Percentiles rank a stretch among this genome's conserved stretches.
Evolutionary conservation across 1,140 invertebrate genomes (phyloP).

Genomic region (Metopolophium dirhodum): DNA sequence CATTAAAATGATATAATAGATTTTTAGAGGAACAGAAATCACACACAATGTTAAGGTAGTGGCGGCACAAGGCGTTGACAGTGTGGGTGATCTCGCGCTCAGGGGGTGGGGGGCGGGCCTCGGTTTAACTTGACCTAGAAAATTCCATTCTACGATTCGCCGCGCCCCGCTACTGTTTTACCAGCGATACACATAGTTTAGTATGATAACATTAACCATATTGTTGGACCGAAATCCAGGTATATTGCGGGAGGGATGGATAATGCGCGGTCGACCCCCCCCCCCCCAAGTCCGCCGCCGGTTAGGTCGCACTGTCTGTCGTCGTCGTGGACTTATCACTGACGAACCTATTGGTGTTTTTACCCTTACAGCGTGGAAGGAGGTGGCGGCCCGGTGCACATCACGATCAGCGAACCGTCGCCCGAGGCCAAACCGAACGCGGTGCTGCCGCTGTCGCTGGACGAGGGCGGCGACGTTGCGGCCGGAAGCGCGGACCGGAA

Average conservation of each 20-base stretch:
- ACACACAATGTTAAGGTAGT: neutral
- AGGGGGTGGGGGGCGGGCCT: no score
- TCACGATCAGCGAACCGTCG: constrained; percentile 56
- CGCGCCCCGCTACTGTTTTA: neutral
- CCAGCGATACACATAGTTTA: neutral
- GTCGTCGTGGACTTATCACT: neutral
- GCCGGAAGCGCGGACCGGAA: constrained; percentile 56
- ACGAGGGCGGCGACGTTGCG: constrained; percentile 63
- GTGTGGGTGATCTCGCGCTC: no score
- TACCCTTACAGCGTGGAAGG: neutral
- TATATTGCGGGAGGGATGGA: no score
- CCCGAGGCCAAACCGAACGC: constrained; percentile 60
- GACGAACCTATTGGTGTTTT: neutral
- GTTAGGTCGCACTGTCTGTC: neutral
- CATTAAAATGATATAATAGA: neutral
- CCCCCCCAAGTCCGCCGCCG: neutral
- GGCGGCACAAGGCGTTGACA: no score
- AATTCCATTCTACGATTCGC: neutral
- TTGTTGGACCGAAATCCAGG: neutral
- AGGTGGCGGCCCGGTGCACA: constrained; percentile 33
- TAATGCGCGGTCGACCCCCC: neutral
- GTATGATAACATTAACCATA: no score
- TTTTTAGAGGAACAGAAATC: neutral
- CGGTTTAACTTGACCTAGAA: neutral
- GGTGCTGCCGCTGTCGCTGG: constrained; percentile 75